Base-by-base conservation (phyloP, 1,140 invertebrate species). In the Cecropterus lyciades region DNA sequence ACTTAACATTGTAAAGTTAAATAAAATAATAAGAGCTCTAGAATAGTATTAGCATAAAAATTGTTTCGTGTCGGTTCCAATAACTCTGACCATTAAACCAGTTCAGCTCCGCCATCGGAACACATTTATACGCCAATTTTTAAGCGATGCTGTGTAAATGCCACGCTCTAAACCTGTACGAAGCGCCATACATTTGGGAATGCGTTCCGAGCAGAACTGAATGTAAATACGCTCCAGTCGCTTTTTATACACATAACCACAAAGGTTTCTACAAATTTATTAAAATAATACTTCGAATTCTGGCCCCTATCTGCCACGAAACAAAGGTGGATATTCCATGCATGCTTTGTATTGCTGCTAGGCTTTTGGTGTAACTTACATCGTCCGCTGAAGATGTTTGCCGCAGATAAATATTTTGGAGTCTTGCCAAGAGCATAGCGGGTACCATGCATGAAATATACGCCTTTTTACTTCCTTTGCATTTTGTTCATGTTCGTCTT, bases 341-440 rank as follows among this genome's bases (percentile, higher is more conserved):
- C 15, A 40, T 37, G 46, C 33, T 62, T 46, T 60, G 45, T 37
- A 4, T 5, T 62, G 57, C 45, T 40, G 57, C 14, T 45, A 37
- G 57, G 57, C 57, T 49, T 62, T 62, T 9, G 57, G 57, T 49
- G 46, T 62, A 62, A 62, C 57, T 62, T 62, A 62, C 57, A 62
- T 49, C 27, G 57, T 62, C 57, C 57, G 46, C 24, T 62, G 57
- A 62, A 62, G 57, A 62, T 62, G 57, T 62, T 62, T 62, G 45
- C 46, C 57, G 57, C 57, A 62, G 57, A 62, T 62, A 62, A 62
- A 62, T 62, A 62, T 62, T 62, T 62, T 62, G 59, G 59, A 13
- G 11, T 17, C 59, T 20, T 14, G 45, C 59, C 59, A 62, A 62
- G 33, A 62, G 59, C 46, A 62, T 62, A 62, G 59, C 27, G 57